phyloP scores from a whole-genome alignment of 2,113 vertebrate species.

The Protobothrops mucrosquamatus region DNA sequence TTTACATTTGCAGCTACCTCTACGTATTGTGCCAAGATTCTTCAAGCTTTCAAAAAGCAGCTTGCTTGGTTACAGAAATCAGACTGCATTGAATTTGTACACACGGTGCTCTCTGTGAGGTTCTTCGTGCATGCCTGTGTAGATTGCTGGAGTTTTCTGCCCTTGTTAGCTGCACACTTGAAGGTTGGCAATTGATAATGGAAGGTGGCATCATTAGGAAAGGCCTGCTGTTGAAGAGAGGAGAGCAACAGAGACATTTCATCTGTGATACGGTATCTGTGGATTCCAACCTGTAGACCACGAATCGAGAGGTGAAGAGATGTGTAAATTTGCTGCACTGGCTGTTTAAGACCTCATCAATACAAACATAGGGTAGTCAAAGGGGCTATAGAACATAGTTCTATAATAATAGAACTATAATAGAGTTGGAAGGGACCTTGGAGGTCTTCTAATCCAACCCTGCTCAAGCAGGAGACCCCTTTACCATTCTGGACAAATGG shows the following conservation, averaged over 20 bases:
- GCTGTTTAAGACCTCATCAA: neutral
- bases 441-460: too few relatives aligned
- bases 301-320: too few relatives aligned
- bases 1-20: constrained; percentile 79
- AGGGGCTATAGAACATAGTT: neutral
- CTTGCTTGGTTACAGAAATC: constrained; percentile 59
- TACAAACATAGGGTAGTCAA: neutral
- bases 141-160: neutral
- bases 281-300: neutral
- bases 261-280: neutral
- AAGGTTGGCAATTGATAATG: neutral
- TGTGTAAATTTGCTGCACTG: neutral
- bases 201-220: neutral
- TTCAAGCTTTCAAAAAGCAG: constrained; percentile 75
- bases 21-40: constrained; percentile 77
- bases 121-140: neutral
- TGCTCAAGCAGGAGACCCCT: too few relatives aligned
- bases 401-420: too few relatives aligned
- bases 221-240: neutral
- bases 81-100: constrained; percentile 19
- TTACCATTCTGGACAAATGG: too few relatives aligned
- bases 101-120: neutral
- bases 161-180: neutral
- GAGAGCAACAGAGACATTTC: neutral
- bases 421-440: too few relatives aligned